A percentile compares a stretch with the other conserved stretches of the same genome.
Conservation (phyloP, 2,888 invertebrate genomes). For the Chalcosyrphus nemorum region DNA sequence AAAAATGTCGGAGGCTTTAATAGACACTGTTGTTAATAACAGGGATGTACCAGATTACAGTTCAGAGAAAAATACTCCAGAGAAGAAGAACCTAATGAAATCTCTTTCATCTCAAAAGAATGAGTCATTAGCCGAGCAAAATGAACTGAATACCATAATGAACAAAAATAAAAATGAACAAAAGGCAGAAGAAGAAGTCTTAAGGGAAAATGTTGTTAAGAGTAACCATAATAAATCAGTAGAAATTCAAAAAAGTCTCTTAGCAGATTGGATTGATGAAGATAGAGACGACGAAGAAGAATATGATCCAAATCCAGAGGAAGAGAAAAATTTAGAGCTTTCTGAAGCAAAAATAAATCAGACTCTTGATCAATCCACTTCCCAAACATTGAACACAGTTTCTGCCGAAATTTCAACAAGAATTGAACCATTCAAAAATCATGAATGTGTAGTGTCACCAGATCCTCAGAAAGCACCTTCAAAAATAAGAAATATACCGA, state of each 20-base stretch:
- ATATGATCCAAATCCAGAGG: neutral
- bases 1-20: neutral
- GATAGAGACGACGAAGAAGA: constrained; percentile 80
- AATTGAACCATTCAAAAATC: neutral
- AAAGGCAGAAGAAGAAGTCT: neutral
- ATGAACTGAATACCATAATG: neutral
- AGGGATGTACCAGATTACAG: neutral
- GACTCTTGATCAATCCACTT: neutral
- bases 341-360: neutral
- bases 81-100: neutral
- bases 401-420: neutral
- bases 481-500: constrained; percentile 81
- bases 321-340: neutral
- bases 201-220: neutral
- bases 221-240: constrained; percentile 57
- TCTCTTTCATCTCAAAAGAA: neutral
- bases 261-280: constrained; percentile 91
- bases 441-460: neutral
- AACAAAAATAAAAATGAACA: neutral
- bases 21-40: neutral
- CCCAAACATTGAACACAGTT: neutral
- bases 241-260: constrained; percentile 86
- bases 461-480: constrained; percentile 22
- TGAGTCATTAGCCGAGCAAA: neutral
- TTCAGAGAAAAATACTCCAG: neutral